Conservation (phyloP, 2,113 vertebrate species). For the Gadus macrocephalus region DNA sequence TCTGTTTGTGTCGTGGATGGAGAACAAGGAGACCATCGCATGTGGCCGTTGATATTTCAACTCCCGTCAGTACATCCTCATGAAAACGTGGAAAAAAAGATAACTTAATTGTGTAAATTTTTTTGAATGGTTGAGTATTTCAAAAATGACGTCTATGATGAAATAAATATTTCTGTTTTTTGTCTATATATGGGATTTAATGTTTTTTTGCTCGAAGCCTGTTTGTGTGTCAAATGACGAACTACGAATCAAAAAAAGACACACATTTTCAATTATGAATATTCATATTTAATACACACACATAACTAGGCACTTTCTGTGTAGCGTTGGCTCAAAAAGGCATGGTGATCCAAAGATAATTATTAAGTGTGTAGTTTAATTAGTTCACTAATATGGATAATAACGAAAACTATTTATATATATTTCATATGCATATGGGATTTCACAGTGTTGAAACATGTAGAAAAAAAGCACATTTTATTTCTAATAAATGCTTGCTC, state of each 20-base stretch:
- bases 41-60: conserved; percentile 75
- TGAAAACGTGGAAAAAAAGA: conserved; percentile 49
- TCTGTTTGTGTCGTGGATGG: conserved; percentile 70
- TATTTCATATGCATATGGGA: too few relatives aligned
- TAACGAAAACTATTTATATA: too few relatives aligned
- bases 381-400: too few relatives aligned
- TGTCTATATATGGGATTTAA: conserved; percentile 33
- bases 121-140: conserved; percentile 71
- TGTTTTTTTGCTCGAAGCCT: background rate
- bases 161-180: conserved; percentile 80
- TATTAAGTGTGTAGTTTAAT: too few relatives aligned
- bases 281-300: too few relatives aligned
- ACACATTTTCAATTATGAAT: too few relatives aligned
- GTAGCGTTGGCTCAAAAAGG: too few relatives aligned
- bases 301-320: too few relatives aligned
- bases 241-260: background rate
- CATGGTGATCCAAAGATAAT: too few relatives aligned
- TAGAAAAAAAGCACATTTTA: too few relatives aligned
- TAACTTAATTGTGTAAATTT: conserved; percentile 73
- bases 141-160: conserved; percentile 74
- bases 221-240: background rate
- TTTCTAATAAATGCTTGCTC: too few relatives aligned
- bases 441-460: too few relatives aligned
- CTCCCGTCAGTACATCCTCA: conserved; percentile 68
- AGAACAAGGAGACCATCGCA: conserved; percentile 65